Base-by-base conservation (phyloP, 2,797 vertebrate species). In the Melanotaenia nigrans region DNA sequence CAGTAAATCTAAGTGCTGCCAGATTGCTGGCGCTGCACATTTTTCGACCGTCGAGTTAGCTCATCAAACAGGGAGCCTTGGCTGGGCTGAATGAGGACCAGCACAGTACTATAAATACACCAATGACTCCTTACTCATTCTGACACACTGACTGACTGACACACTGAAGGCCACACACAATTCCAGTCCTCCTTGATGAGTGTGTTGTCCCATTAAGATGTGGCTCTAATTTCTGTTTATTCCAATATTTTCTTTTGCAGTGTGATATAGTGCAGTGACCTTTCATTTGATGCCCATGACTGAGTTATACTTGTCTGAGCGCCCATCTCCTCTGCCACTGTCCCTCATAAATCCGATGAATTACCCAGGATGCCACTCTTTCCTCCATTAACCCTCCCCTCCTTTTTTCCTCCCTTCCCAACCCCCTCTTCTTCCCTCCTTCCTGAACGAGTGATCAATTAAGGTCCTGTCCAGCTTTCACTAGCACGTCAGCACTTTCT, bases 391-490 rank as follows among this genome's bases (percentile, higher is more conserved):
- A 89, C 88, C 81, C 81, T 60, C 84, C 83, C 73, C 75, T 60
- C 64, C 69, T 69, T 51, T 68, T 49, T 49, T 73, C 65, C 33
- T 40, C 56, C 47, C 59, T 38, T 45, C 66, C 60, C 68, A 42
- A 0, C 61, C 35, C 55, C 54, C 36, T n/a, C 65, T 54, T 45
- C 55, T 25, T 63, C 74, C 70, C 80, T 73, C 73, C 80, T 84
- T 81, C 74, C 80, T 85, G 89, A 91, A 89, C 73, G 28, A 92
- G 92, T 88, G 87, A 94, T 95, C 94, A 93, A 94, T 94, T 94
- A 94, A 92, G 84, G 65, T 79, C 87, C 89, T 85, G 89, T 91
- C 89, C 85, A 75, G 80, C 77, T 42, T 60, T 60, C 63, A 40
- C 68, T 40, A 16, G 72, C 57, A 22, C 10, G 65, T 94, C 94